Percentiles rank a stretch among this genome's conserved stretches.
Conservation (phyloP, 1,140 invertebrate genomes). For the Drosophila ironensis region DNA sequence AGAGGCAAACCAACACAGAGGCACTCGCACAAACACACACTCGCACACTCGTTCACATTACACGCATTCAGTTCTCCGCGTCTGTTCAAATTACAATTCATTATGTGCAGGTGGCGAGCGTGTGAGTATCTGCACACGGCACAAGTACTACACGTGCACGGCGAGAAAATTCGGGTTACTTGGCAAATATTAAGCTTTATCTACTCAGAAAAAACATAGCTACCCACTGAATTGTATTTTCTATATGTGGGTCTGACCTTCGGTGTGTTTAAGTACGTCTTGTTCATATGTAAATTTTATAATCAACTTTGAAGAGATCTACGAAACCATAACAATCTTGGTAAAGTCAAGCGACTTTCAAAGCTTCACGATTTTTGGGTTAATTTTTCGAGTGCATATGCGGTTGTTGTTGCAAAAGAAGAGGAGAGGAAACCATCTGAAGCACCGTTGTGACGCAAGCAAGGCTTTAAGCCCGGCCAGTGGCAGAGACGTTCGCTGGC, state of each 20-base stretch:
- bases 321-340: too few relatives aligned
- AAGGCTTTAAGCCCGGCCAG: conserved; percentile 14
- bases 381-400: background rate
- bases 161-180: background rate
- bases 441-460: conserved; percentile 38
- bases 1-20: background rate
- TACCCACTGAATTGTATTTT: too few relatives aligned
- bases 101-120: conserved; percentile 46
- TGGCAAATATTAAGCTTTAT: too few relatives aligned
- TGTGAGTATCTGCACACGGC: conserved; percentile 26
- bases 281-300: too few relatives aligned
- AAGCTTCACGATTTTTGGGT: too few relatives aligned
- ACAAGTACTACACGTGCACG: conserved; percentile 1
- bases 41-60: background rate
- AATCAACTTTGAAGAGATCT: too few relatives aligned
- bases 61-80: conserved; percentile 25
- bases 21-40: background rate
- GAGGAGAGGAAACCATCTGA: background rate
- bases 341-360: too few relatives aligned
- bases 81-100: conserved; percentile 79
- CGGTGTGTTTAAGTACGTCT: too few relatives aligned
- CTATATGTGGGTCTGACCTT: too few relatives aligned
- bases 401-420: background rate
- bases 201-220: too few relatives aligned
- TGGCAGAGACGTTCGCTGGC: conserved; percentile 17